These are phyloP conservation scores for Phyllostomus discolor DNA, from an alignment of 2,113 vertebrate species.

Conservation along the genomic window DNA sequence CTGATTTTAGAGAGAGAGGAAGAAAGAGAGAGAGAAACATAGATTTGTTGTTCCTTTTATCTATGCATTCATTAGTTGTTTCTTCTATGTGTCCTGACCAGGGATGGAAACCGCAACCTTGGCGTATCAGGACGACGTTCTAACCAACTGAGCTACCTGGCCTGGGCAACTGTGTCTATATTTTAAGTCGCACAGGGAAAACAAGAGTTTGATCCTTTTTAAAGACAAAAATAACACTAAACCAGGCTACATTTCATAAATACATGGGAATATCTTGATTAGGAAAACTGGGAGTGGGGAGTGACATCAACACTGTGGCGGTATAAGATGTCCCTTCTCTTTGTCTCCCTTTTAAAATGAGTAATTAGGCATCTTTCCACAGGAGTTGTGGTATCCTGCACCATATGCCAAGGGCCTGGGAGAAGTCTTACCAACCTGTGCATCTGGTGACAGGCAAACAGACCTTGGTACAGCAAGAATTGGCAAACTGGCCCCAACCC, in stretches of 20 bases:
- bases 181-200: no score
- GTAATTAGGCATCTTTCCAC: background rate
- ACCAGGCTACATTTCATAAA: background rate
- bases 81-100: no score
- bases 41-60: no score
- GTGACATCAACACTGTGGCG: background rate
- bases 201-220: no score
- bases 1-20: no score
- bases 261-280: background rate
- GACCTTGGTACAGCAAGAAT: background rate
- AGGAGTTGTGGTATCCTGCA: background rate
- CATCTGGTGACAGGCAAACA: background rate
- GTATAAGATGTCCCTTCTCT: background rate
- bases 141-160: no score
- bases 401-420: background rate
- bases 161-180: no score
- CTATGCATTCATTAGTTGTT: no score
- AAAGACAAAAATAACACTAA: background rate
- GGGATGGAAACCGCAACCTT: no score
- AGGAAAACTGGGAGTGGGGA: background rate
- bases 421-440: background rate
- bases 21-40: no score
- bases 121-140: no score
- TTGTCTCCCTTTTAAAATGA: background rate
- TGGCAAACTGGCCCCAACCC: background rate